phyloP scores from a whole-genome alignment of 30 jellyfish, hydroid and myxozoan genomes.

The Turritopsis dohrnii region DNA sequence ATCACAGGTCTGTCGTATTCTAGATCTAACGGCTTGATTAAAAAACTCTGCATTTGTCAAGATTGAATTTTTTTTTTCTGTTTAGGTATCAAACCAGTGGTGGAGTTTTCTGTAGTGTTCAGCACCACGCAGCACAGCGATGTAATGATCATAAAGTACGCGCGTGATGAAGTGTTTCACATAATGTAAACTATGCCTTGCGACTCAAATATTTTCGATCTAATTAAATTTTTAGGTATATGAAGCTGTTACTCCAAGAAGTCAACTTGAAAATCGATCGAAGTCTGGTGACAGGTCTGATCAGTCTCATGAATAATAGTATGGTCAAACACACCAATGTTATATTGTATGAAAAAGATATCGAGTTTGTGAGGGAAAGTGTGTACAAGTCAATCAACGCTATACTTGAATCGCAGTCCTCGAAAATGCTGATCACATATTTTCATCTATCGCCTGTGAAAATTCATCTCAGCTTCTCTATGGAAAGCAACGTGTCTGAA shows the following conservation, averaged over 20 bases:
- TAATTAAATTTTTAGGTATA: conserved; percentile 21
- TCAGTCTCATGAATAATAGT: conserved; percentile 11
- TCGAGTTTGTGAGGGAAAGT: conserved; percentile 20
- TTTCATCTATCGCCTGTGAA: conserved; percentile 48
- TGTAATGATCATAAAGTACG: conserved; percentile 33
- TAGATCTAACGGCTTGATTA: too few species aligned
- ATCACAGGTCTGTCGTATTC: too few species aligned
- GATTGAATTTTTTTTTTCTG: neutral
- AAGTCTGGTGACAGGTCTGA: conserved; percentile 34
- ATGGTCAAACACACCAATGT: neutral
- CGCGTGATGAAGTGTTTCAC: too few species aligned
- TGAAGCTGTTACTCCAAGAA: conserved; percentile 48
- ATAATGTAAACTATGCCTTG: too few species aligned
- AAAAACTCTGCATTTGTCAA: too few species aligned
- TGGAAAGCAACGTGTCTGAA: neutral
- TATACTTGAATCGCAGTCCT: conserved; percentile 27
- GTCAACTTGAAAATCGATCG: conserved; percentile 48
- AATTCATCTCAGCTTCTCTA: conserved; percentile 38
- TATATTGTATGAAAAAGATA: neutral
- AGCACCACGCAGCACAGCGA: conserved; percentile 21
- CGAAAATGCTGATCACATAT: conserved; percentile 20
- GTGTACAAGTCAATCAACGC: conserved; percentile 24
- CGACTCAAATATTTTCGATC: too few species aligned
- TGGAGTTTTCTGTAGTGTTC: conserved; percentile 34
- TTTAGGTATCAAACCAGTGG: conserved; percentile 48